Conservation (phyloP, 2,797 vertebrate species). For the Centropyge bicolor region DNA sequence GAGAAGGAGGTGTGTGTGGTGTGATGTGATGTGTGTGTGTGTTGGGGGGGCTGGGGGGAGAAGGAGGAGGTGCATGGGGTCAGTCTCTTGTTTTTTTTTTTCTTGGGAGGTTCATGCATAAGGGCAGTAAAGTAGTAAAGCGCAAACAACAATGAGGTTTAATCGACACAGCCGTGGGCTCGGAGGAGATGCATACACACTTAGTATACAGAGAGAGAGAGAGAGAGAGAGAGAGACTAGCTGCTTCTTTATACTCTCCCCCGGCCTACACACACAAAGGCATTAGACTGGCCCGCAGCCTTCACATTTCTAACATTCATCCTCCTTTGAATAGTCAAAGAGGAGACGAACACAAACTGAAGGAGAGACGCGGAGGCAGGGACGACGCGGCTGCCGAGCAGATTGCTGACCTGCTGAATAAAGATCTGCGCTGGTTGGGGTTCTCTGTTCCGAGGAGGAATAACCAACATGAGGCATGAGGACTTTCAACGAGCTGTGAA, state of each 20-base stretch:
- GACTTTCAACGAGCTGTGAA: conserved; percentile 16
- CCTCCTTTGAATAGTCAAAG: conserved; percentile 62
- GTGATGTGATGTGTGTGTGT: conserved; percentile 11
- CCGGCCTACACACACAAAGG: conserved; percentile 65
- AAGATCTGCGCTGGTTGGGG: conserved; percentile 41
- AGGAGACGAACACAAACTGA: conserved; percentile 38
- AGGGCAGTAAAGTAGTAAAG: conserved; percentile 86
- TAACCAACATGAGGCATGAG: conserved; percentile 2
- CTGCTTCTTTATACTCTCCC: conserved; percentile 62
- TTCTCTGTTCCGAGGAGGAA: conserved; percentile 12
- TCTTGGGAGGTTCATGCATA: conserved; percentile 86
- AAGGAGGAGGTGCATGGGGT: conserved; percentile 63
- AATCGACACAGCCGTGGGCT: conserved; percentile 56
- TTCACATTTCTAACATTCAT: conserved; percentile 73
- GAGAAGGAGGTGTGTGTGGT: conserved; percentile 62
- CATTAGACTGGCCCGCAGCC: conserved; percentile 55
- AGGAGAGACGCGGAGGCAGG: conserved; percentile 22
- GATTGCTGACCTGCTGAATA: conserved; percentile 53
- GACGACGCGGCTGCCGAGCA: conserved; percentile 25
- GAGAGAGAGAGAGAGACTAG: conserved; percentile 19
- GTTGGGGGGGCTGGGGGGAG: not conserved
- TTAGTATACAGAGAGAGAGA: not conserved
- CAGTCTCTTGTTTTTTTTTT: conserved; percentile 80
- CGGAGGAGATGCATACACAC: conserved; percentile 42
- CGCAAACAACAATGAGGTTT: conserved; percentile 91